Conservation (phyloP, 2,888 invertebrate species). For the Leptinotarsa rubiginosa region DNA sequence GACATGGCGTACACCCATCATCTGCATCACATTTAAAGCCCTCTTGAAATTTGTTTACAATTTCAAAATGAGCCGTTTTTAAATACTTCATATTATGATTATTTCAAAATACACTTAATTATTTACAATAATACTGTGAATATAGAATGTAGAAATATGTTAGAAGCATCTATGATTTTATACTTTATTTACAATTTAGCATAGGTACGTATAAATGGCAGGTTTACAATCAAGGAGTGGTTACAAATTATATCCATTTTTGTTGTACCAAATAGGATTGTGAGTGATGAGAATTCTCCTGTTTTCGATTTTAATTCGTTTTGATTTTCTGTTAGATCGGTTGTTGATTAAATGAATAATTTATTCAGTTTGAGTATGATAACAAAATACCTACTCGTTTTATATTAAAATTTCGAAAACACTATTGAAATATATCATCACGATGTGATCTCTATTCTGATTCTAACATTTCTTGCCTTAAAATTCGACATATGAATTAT, state of each 20-base stretch:
- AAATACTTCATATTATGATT: constrained; percentile 31
- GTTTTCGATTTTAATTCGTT: too few relatives aligned
- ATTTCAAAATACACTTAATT: constrained; percentile 56
- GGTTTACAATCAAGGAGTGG: constrained; percentile 57
- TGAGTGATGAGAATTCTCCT: too few relatives aligned
- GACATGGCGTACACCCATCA: constrained; percentile 56
- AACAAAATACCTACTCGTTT: too few relatives aligned
- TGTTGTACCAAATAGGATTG: constrained; percentile 24
- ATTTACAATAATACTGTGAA: constrained; percentile 60
- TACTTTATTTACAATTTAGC: constrained; percentile 60
- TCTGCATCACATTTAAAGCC: constrained; percentile 54
- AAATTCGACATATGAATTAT: too few relatives aligned
- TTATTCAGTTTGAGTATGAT: too few relatives aligned
- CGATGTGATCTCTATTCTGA: too few relatives aligned
- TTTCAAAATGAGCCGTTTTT: constrained; percentile 45
- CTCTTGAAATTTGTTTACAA: constrained; percentile 46
- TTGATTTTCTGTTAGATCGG: too few relatives aligned
- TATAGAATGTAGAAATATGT: constrained; percentile 60
- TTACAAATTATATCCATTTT: constrained; percentile 17
- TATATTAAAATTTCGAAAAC: too few relatives aligned
- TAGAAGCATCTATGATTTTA: constrained; percentile 57
- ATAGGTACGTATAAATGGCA: constrained; percentile 63
- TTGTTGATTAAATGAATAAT: too few relatives aligned
- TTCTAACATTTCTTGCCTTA: too few relatives aligned
- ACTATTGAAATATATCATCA: too few relatives aligned